These are phyloP conservation scores for Mionectes olivaceus DNA, from an alignment of 2,797 vertebrate genomes.

Conservation along the genomic window DNA sequence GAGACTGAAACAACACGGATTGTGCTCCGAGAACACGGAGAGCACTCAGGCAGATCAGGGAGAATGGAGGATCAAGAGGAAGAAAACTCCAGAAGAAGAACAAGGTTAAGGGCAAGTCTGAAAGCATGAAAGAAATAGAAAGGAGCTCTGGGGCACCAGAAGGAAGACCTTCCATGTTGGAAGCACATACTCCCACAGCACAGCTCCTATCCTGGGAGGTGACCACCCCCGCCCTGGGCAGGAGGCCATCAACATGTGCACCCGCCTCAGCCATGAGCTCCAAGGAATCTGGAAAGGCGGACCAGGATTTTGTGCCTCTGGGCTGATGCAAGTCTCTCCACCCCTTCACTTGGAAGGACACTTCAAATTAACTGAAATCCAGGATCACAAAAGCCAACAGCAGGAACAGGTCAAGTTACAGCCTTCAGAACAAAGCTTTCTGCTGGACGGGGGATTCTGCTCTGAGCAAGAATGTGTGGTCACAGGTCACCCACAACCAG, in stretches of 20 bases:
- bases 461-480: not conserved
- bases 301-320: not conserved
- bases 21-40: not conserved
- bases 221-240: not conserved
- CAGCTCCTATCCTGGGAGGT: not conserved
- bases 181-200: not conserved
- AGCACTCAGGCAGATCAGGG: not conserved
- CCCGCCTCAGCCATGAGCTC: rapidly evolving
- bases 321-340: not conserved
- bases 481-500: not conserved
- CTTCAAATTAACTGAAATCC: not conserved
- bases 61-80: not conserved
- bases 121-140: not conserved
- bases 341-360: not conserved
- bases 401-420: not conserved
- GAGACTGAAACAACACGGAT: rapidly evolving
- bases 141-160: not conserved
- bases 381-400: not conserved
- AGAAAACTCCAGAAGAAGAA: not conserved
- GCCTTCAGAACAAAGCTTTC: not conserved
- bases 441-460: not conserved
- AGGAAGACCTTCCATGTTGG: not conserved
- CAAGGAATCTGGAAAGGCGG: not conserved
- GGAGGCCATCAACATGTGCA: not conserved
- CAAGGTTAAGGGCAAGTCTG: not conserved